These are phyloP conservation scores for Dicyrtomina minuta DNA, from an alignment of 2,888 invertebrate genomes.

Conservation along the genomic window DNA sequence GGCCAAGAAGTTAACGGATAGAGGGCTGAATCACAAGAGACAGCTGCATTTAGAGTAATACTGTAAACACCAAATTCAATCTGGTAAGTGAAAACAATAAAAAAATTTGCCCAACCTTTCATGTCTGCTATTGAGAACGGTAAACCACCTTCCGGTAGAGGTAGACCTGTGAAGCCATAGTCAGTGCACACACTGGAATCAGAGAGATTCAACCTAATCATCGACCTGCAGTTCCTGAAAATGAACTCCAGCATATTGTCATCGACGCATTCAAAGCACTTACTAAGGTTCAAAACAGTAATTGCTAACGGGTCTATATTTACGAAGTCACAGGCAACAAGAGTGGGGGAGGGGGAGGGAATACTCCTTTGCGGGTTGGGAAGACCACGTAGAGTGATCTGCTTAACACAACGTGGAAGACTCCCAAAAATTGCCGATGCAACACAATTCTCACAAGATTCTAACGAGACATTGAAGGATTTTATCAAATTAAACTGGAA, in stretches of 20 bases:
- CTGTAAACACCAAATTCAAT: too few species aligned
- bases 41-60: too few species aligned
- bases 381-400: background rate
- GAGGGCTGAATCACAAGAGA: too few species aligned
- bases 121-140: background rate
- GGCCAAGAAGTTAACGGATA: too few species aligned
- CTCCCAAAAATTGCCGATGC: background rate
- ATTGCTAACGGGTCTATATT: background rate
- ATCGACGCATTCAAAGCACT: background rate
- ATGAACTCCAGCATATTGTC: conserved; percentile 16
- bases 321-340: background rate
- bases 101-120: too few species aligned
- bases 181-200: conserved; percentile 6
- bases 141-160: background rate
- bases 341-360: too few species aligned
- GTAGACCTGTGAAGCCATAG: conserved; percentile 13
- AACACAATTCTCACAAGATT: background rate
- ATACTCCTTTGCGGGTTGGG: too few species aligned
- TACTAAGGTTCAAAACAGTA: conserved; percentile 2
- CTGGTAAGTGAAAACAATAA: too few species aligned
- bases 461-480: background rate
- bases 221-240: background rate
- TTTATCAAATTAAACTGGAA: background rate
- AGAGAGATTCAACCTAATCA: background rate
- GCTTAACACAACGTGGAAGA: conserved; percentile 1